phyloP scores from a whole-genome alignment of 2,113 vertebrate genomes.

The Ochotona curzoniae region DNA sequence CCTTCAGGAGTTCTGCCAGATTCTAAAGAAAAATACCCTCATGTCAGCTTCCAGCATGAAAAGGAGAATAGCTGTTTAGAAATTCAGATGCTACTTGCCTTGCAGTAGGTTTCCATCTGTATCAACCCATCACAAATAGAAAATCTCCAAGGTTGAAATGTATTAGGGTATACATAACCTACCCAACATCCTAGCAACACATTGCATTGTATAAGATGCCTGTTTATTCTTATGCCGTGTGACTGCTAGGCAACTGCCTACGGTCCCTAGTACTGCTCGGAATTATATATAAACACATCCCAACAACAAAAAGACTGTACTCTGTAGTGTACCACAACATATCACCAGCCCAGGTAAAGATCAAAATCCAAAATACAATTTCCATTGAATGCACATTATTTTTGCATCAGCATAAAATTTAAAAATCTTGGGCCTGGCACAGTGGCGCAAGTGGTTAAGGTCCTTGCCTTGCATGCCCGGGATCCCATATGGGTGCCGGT shows the following conservation, averaged over 20 bases:
- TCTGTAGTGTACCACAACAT: background rate
- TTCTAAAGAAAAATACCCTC: background rate
- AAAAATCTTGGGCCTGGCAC: too few relatives aligned
- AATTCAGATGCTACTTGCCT: background rate
- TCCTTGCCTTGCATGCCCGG: too few relatives aligned
- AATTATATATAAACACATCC: background rate
- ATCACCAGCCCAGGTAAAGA: background rate
- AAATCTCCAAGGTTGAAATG: too few relatives aligned
- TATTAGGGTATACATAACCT: too few relatives aligned
- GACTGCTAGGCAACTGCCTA: background rate
- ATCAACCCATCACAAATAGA: too few relatives aligned
- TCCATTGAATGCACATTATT: background rate
- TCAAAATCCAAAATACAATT: background rate
- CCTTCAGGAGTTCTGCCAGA: background rate
- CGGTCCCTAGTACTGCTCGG: background rate
- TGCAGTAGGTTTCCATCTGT: background rate
- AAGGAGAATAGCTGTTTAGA: background rate
- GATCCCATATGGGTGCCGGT: too few relatives aligned
- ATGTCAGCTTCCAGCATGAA: background rate
- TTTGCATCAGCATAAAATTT: background rate
- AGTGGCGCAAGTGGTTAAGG: too few relatives aligned
- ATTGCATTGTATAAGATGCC: background rate
- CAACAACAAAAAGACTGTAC: background rate
- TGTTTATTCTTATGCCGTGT: background rate
- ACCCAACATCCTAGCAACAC: background rate